Evolutionary conservation across 1,140 invertebrate genomes (phyloP), one percentile per base, ranked within the genome.

Genomic region (Phymastichus coffea): DNA sequence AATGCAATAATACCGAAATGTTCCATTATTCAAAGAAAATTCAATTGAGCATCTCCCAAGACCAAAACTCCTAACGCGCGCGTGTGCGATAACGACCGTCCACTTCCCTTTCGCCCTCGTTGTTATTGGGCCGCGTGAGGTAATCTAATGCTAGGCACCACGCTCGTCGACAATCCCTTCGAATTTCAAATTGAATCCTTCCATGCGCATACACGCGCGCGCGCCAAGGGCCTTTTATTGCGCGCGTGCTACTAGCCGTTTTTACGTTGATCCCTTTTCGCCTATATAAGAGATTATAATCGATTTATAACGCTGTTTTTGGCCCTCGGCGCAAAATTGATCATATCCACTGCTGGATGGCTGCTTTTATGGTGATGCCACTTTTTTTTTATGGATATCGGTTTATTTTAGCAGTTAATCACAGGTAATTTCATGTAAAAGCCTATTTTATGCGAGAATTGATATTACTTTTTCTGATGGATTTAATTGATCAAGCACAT

Each of bases 171-270:
- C 30, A 33, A 37, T 35, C 15, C 12, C 10, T 8, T 9, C 19
- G 26, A 30, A 54, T 54, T 54, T 54, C 19, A 54, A 54, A 44
- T 54, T 28, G 40, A 54, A 53, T 54, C 17, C 12, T 28, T 12
- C n/a, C n/a, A n/a, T n/a, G n/a, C n/a, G n/a, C n/a, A n/a, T n/a
- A n/a, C n/a, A n/a, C n/a, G n/a, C n/a, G n/a, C n/a, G n/a, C n/a
- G n/a, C n/a, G n/a, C n/a, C n/a, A n/a, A n/a, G n/a, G n/a, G n/a
- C 26, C 12, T 30, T 53, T 53, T 41, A 53, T 53, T 53, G 14
- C 43, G 10, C 12, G 7, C 8, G 26, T 30, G 12, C 15, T 30
- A 37, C 14, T 14, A 14, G 3, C 12, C 4, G 35, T 14, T 37
- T 37, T 37, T 37, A 37, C 35, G 10, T 14, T 14, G 12, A 10